Conservation (phyloP, 2,113 vertebrate species). For the Anseranas semipalmata region DNA sequence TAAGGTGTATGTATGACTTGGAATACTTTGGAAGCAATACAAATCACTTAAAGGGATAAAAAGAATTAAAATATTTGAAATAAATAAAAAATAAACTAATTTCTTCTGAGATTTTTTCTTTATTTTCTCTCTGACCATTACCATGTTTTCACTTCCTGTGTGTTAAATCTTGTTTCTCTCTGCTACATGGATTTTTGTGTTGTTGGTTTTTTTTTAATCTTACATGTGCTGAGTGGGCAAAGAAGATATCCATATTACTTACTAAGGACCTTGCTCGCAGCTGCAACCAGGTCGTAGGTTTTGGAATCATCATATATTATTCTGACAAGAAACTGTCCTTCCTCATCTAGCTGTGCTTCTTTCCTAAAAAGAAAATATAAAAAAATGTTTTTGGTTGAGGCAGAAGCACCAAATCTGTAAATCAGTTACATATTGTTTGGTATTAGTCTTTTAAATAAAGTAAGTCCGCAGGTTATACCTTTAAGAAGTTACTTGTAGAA, state of each 20-base stretch:
- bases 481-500: neutral
- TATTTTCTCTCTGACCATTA: neutral
- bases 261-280: conserved; percentile 99
- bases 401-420: neutral
- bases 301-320: conserved; percentile 98
- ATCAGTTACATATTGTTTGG: neutral
- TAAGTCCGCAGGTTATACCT: neutral
- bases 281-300: conserved; percentile 96
- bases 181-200: neutral
- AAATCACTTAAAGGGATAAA: neutral
- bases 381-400: neutral
- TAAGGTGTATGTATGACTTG: neutral
- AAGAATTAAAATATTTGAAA: neutral
- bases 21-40: neutral
- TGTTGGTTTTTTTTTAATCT: neutral
- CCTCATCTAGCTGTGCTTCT: conserved; percentile 97
- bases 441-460: neutral
- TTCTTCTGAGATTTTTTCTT: neutral
- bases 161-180: neutral
- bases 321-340: conserved; percentile 97
- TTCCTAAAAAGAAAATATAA: conserved; percentile 77
- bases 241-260: conserved; percentile 69
- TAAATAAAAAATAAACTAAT: neutral
- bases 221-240: neutral
- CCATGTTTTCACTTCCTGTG: neutral